Conservation (phyloP, 2,797 vertebrate species). For the Centroberyx gerrardi region DNA sequence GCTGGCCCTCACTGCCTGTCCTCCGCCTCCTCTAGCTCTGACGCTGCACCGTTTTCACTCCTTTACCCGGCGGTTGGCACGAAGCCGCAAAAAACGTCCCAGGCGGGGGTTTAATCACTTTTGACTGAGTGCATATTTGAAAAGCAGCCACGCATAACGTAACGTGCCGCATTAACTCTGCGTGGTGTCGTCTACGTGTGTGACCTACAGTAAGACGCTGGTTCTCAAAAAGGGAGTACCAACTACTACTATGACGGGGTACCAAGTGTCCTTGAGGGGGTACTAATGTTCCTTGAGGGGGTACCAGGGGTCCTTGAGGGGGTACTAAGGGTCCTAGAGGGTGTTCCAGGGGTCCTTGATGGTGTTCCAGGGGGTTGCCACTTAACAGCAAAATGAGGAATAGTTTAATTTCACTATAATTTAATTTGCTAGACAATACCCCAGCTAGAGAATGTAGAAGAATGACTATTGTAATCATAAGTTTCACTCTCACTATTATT, state of each 20-base stretch:
- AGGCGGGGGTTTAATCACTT: conserved; percentile 62
- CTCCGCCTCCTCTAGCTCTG: conserved; percentile 26
- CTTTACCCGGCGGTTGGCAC: conserved; percentile 55
- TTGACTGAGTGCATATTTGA: conserved; percentile 69
- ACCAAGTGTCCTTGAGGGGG: background rate
- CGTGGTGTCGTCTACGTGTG: conserved; percentile 34
- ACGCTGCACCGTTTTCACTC: conserved; percentile 43
- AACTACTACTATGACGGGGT: background rate
- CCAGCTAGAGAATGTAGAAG: conserved; percentile 8
- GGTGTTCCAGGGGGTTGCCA: conserved; percentile 10
- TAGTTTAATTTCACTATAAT: conserved; percentile 48
- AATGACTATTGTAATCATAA: background rate
- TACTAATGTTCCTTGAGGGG: background rate
- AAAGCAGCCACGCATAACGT: conserved; percentile 61
- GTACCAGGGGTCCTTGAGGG: conserved; percentile 1
- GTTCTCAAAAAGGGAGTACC: background rate
- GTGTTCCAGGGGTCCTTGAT: conserved; percentile 9
- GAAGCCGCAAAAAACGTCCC: conserved; percentile 58
- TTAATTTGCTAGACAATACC: conserved; percentile 19
- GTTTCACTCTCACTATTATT: no score
- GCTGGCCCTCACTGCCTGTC: conserved; percentile 29
- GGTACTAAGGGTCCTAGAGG: background rate
- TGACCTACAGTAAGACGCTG: background rate
- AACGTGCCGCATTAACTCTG: conserved; percentile 53
- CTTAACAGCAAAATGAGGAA: conserved; percentile 50